phyloP scores from a whole-genome alignment of 2,888 invertebrate species.

The Caenorhabditis drosophilae region DNA sequence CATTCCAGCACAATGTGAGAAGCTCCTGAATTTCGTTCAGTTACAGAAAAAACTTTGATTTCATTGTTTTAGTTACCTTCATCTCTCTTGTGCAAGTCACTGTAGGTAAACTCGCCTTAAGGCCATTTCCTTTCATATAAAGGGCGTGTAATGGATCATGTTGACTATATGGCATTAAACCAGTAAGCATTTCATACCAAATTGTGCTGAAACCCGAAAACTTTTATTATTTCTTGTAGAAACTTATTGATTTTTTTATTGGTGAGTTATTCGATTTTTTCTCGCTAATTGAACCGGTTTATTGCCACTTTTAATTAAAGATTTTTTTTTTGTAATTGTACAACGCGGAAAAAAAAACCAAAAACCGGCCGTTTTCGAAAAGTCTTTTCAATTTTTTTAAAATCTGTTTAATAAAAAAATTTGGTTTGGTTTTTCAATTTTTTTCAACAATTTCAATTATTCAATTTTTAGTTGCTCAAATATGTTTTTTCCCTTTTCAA shows the following conservation, averaged over 20 bases:
- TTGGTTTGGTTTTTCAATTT: too few species aligned
- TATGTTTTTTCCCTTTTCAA: too few species aligned
- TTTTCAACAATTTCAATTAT: too few species aligned
- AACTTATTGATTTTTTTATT: too few species aligned
- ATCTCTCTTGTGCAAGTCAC: slow-evolving; percentile 93
- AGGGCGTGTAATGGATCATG: slow-evolving; percentile 89
- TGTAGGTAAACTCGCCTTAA: slow-evolving; percentile 91
- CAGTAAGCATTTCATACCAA: slow-evolving; percentile 40
- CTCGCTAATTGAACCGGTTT: too few species aligned
- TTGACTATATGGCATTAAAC: slow-evolving; percentile 72
- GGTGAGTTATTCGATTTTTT: too few species aligned
- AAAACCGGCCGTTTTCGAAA: not conserved
- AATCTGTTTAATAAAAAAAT: too few species aligned
- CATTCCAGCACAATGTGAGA: slow-evolving; percentile 92
- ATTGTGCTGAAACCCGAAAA: slow-evolving; percentile 29
- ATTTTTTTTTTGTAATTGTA: too few species aligned
- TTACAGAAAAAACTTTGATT: not conserved
- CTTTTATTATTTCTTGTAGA: not conserved
- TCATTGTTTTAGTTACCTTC: slow-evolving; percentile 85
- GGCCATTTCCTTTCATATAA: slow-evolving; percentile 95
- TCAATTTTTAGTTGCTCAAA: too few species aligned
- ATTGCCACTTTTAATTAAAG: too few species aligned
- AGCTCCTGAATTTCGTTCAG: slow-evolving; percentile 80
- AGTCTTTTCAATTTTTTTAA: too few species aligned
- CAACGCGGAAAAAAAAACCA: slow-evolving; percentile 2